Base-by-base conservation (phyloP, 2,113 vertebrate species). In the Pelodiscus sinensis region DNA sequence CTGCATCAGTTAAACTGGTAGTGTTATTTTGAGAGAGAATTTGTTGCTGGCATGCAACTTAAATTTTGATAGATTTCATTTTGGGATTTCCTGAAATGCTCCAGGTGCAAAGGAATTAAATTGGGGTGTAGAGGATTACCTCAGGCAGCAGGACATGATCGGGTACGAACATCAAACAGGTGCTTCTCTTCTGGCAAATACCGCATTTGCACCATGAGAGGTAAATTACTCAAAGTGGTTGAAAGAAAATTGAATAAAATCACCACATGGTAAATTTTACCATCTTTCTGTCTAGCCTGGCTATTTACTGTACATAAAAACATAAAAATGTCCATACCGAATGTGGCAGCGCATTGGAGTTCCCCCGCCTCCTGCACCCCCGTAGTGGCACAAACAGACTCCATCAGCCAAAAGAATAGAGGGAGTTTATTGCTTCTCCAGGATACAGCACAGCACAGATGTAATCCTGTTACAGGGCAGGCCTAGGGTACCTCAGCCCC, bases 121-220 rank as follows among this genome's bases (percentile, higher is more conserved):
- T 11, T 19, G 21, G 93, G 68, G 60, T 58, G 60, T 58, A 86
- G 87, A 84, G 79, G 84, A 86, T 95, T 84, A 51, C 58, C 58
- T 84, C 82, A 13, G 58, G 68, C 27, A 52, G n/a, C 78, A 85
- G 84, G 50, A 79, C 62, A 8, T 9, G 8, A 82, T 77, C 58
- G 80, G 78, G 78, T 55, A 5, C 65, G 58, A 86, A 65, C n/a
- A 54, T 1, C 12, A 84, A 38, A 35, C 94, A 81, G 65, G 90
- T 91, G 58, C 88, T 95, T 77, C 51, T 82, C 87, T 84, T 55
- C 84, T 73, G 78, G 80, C 80, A 90, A 90, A 89, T 58, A 84
- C n/a, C 88, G 50, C 52, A 54, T 50, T 22, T 86, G 81, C n/a
- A 3, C 38, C 10, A 13, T 4, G 27, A 84, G 85, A 92, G 25